Conservation (phyloP, 2,888 invertebrate species). For the Formica aserva region DNA sequence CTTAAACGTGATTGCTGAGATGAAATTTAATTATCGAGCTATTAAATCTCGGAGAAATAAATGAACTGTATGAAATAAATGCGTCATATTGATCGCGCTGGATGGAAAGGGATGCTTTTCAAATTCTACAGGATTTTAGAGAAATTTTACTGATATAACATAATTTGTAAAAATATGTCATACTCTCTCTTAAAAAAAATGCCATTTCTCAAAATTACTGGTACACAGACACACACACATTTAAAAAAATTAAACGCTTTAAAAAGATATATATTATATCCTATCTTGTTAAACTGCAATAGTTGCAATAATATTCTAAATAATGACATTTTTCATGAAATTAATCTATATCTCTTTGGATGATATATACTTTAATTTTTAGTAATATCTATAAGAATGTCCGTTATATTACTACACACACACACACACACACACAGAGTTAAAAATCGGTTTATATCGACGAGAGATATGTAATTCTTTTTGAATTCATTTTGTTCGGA, state of each 20-base stretch:
- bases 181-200: background rate
- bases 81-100: background rate
- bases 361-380: conserved; percentile 2
- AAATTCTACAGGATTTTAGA: background rate
- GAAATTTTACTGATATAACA: background rate
- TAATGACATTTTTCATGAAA: background rate
- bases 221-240: background rate
- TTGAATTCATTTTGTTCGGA: background rate
- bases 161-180: background rate
- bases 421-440: background rate
- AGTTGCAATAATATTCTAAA: background rate
- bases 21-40: conserved; percentile 45
- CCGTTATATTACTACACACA: background rate
- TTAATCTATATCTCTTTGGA: background rate
- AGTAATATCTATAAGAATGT: background rate
- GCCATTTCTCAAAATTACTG: background rate
- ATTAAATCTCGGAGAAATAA: conserved; percentile 15
- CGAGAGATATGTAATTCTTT: background rate
- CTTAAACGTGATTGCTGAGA: conserved; percentile 27
- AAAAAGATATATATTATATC: background rate
- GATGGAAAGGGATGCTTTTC: background rate
- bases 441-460: background rate
- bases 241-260: background rate
- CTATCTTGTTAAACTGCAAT: background rate
- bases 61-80: conserved; percentile 27